Percentiles rank a stretch among this genome's conserved stretches.
Evolutionary conservation across 2,113 vertebrate species (phyloP).

Genomic region (Melozone crissalis): DNA sequence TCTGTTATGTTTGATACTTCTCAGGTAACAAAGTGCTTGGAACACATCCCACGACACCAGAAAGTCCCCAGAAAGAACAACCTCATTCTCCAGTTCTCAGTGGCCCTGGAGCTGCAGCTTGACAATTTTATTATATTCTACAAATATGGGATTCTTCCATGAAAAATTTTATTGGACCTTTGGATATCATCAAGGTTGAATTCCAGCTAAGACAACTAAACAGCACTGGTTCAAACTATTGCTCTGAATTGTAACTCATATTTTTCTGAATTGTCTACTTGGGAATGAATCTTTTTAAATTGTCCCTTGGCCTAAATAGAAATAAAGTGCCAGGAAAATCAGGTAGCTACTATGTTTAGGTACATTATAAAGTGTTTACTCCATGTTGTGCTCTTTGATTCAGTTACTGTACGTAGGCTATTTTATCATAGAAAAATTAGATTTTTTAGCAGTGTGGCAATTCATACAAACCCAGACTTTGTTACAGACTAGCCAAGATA

Average conservation of each 20-base stretch:
- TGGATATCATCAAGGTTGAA: constrained; percentile 14
- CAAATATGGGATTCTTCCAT: constrained; percentile 27
- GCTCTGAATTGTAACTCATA: neutral
- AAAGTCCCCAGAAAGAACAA: neutral
- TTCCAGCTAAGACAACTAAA: constrained; percentile 59
- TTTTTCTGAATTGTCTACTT: constrained; percentile 14
- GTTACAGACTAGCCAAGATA: neutral
- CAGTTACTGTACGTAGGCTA: neutral
- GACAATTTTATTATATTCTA: constrained; percentile 14
- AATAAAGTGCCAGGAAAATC: constrained; percentile 68
- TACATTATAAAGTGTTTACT: constrained; percentile 24
- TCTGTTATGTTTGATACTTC: constrained; percentile 56
- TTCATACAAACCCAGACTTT: constrained; percentile 4
- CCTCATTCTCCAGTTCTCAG: neutral
- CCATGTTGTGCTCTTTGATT: constrained; percentile 7
- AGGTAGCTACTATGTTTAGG: neutral
- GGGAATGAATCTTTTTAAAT: constrained; percentile 37
- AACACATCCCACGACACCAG: constrained; percentile 36
- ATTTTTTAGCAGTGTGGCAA: neutral
- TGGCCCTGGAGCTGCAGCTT: constrained; percentile 24
- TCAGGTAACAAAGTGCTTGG: constrained; percentile 52
- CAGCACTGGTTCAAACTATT: constrained; percentile 19
- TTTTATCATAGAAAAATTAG: neutral
- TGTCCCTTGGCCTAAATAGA: constrained; percentile 48
- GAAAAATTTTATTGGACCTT: constrained; percentile 54